Evolutionary conservation across 2,888 invertebrate species (phyloP).

Genomic region (Nomada fabriciana): DNA sequence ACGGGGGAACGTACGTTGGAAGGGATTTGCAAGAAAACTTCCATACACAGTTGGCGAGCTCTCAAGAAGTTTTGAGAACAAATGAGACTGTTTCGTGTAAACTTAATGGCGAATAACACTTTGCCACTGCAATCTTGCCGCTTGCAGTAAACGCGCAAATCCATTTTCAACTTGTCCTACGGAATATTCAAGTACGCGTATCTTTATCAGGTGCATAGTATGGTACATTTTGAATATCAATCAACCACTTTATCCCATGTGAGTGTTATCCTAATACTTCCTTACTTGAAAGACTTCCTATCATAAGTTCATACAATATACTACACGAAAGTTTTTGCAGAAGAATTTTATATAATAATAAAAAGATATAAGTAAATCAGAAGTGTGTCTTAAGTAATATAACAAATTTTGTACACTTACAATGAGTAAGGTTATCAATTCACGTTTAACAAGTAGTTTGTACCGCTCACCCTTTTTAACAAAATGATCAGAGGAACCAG

Average conservation of each 20-base stretch:
- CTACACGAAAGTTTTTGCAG: too few species aligned
- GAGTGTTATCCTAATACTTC: too few species aligned
- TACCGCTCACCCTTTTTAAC: constrained; percentile 24
- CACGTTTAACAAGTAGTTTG: too few species aligned
- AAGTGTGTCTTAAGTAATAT: too few species aligned
- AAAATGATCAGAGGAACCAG: constrained; percentile 39
- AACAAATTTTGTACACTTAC: too few species aligned
- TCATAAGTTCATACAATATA: too few species aligned
- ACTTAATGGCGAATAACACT: background rate
- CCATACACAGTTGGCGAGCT: background rate
- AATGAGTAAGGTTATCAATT: too few species aligned
- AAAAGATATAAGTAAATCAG: too few species aligned
- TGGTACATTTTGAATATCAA: too few species aligned
- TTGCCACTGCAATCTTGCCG: background rate
- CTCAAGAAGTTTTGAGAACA: background rate
- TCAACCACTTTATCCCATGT: background rate
- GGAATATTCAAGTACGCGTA: background rate
- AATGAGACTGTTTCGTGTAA: background rate
- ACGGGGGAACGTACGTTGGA: background rate
- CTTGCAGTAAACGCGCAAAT: background rate
- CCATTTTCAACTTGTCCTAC: background rate
- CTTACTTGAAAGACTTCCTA: too few species aligned
- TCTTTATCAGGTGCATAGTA: background rate
- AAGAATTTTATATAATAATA: too few species aligned
- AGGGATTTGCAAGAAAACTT: constrained; percentile 1